phyloP scores from a whole-genome alignment of 2,888 invertebrate genomes.

The Melanotus villosus region DNA sequence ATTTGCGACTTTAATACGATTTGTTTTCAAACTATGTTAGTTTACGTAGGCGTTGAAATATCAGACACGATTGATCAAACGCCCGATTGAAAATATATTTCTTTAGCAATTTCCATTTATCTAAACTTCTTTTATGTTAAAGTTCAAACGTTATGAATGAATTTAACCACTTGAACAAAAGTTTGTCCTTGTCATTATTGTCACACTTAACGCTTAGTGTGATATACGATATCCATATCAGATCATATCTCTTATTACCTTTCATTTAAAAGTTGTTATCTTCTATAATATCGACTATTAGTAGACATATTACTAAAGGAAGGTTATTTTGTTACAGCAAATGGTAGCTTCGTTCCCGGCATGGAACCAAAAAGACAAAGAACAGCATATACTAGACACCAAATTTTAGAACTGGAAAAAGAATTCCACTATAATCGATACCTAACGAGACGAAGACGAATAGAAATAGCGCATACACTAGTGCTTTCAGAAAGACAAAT shows the following conservation, averaged over 20 bases:
- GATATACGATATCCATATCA: conserved; percentile 20
- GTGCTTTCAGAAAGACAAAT: conserved; percentile 93
- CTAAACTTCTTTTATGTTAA: background rate
- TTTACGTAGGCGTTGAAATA: no score
- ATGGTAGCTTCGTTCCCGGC: conserved; percentile 89
- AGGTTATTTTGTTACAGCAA: conserved; percentile 76
- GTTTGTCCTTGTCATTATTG: conserved; percentile 10
- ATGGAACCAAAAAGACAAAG: conserved; percentile 97
- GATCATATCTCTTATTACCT: conserved; percentile 1
- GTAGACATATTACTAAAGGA: conserved; percentile 13
- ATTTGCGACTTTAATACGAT: no score
- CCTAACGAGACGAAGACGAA: conserved; percentile 93
- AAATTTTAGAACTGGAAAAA: conserved; percentile 97
- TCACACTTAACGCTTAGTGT: background rate
- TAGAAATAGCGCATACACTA: conserved; percentile 97
- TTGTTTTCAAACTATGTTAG: no score
- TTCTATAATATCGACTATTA: conserved; percentile 7
- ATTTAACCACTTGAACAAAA: conserved; percentile 10
- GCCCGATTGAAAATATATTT: no score
- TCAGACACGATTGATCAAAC: no score
- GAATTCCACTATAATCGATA: conserved; percentile 99
- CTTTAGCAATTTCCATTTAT: no score
- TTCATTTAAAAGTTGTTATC: conserved; percentile 7
- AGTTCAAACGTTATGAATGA: conserved; percentile 15
- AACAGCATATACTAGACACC: conserved; percentile 97